phyloP scores from a whole-genome alignment of 2,797 vertebrate species.

The Myotis findleyi region DNA sequence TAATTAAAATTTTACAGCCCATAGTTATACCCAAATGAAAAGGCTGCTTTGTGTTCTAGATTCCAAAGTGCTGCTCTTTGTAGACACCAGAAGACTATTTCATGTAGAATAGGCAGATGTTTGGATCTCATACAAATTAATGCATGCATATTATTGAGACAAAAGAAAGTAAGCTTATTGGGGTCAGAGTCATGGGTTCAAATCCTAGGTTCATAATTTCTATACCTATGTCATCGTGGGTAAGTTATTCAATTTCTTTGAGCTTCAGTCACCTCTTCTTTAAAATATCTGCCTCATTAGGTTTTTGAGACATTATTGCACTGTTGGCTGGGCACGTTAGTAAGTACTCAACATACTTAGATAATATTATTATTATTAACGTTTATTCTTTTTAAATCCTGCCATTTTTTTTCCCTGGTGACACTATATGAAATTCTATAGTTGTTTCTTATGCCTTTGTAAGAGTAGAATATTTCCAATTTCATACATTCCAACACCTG shows the following conservation, averaged over 20 bases:
- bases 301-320: neutral
- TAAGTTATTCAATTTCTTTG: neutral
- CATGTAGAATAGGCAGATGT: neutral
- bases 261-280: slow-evolving; percentile 25
- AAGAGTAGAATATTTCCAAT: neutral
- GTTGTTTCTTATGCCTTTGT: neutral
- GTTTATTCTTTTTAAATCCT: neutral
- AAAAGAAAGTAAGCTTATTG: neutral
- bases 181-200: neutral
- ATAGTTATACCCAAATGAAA: slow-evolving; percentile 77
- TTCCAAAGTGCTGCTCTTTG: slow-evolving; percentile 76
- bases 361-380: neutral
- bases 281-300: slow-evolving; percentile 9
- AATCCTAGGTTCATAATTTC: neutral
- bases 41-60: slow-evolving; percentile 74
- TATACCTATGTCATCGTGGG: neutral
- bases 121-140: slow-evolving; percentile 28
- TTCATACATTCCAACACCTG: neutral
- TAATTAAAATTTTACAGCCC: slow-evolving; percentile 82
- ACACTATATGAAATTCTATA: neutral
- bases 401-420: neutral
- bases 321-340: neutral
- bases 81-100: slow-evolving; percentile 71
- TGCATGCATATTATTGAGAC: neutral
- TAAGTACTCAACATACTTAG: neutral